These are phyloP conservation scores for Drosophila tsacasi DNA, from an alignment of 1,140 invertebrate species.

Conservation along the genomic window DNA sequence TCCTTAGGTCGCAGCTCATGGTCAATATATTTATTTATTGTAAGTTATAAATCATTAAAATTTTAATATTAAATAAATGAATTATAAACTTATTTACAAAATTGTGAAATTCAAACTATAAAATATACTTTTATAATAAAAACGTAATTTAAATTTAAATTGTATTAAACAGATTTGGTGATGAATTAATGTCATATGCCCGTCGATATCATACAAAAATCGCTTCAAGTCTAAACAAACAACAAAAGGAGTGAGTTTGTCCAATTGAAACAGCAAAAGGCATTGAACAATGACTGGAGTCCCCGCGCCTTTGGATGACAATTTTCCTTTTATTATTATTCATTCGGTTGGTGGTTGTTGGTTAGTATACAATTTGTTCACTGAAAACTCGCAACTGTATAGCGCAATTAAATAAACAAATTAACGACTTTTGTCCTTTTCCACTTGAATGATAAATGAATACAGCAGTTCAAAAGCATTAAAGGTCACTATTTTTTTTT, in stretches of 20 bases:
- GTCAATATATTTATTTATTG: no score
- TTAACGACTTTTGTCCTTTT: slow-evolving; percentile 74
- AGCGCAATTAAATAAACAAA: slow-evolving; percentile 72
- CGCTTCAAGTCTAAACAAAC: neutral
- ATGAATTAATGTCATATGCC: neutral
- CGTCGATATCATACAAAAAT: neutral
- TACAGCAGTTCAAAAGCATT: slow-evolving; percentile 8
- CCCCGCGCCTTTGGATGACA: neutral
- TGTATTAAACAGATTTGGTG: neutral
- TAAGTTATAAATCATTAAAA: no score
- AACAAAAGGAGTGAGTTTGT: neutral
- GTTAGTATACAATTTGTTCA: slow-evolving; percentile 46
- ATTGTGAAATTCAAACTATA: no score
- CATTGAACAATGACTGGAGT: slow-evolving; percentile 2
- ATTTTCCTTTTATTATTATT: slow-evolving; percentile 26
- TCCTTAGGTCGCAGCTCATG: no score
- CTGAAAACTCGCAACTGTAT: slow-evolving; percentile 48
- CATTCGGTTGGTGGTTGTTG: slow-evolving; percentile 51
- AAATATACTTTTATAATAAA: neutral
- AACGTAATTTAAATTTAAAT: neutral
- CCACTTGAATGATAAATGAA: slow-evolving; percentile 56
- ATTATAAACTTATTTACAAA: no score
- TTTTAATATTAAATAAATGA: no score
- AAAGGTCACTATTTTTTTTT: neutral
- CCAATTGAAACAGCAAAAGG: no score